Evolutionary conservation across 2,888 invertebrate genomes (phyloP), one percentile per base, ranked within the genome.

Genomic region (Mesorhabditis belari): DNA sequence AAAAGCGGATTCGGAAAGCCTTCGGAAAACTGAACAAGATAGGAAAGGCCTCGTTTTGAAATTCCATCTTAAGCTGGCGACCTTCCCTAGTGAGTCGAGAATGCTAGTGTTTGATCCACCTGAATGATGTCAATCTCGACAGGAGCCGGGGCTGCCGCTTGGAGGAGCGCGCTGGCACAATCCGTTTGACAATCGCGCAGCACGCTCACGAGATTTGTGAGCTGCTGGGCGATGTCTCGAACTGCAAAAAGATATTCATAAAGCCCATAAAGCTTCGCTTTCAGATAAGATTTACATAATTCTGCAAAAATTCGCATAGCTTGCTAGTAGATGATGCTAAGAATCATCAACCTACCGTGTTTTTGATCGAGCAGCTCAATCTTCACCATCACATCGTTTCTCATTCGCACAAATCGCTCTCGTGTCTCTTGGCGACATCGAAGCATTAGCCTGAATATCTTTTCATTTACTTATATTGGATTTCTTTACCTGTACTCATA

Each of bases 281-380:
- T 51, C 21, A 49, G 12, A 26, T 6, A 23, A 55, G 21, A 24
- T 21, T 12, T 50, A 28, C 28, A 4, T 12, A 60, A 60, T 21
- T 9, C 61, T 17, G 17, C 26, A 61, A 61, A 60, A 9, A 35
- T 19, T 61, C 25, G n/a, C 9, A 21, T 23, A 58, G 21, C 23
- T 19, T 12, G 19, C 51, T 60, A 5, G n/a, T 19, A 17, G 17
- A 35, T 2, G 26, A 9, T 17, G 3, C 24, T 12, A 54, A 29
- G 9, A n/a, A 9, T 19, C 24, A 49, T 5, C 6, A 54, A 29
- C 71, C 71, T 70, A 85, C 85, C 92, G 82, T 96, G 96, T 83
- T 98, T 99, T 81, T 93, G 93, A 81, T 99, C 98, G 24, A 99
- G 83, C 19, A 99, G 84, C 82, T 98, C 98, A 83, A 99, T 86